These are phyloP conservation scores for Drosophila kanapiae DNA, from an alignment of 1,140 invertebrate genomes.

Conservation along the genomic window DNA sequence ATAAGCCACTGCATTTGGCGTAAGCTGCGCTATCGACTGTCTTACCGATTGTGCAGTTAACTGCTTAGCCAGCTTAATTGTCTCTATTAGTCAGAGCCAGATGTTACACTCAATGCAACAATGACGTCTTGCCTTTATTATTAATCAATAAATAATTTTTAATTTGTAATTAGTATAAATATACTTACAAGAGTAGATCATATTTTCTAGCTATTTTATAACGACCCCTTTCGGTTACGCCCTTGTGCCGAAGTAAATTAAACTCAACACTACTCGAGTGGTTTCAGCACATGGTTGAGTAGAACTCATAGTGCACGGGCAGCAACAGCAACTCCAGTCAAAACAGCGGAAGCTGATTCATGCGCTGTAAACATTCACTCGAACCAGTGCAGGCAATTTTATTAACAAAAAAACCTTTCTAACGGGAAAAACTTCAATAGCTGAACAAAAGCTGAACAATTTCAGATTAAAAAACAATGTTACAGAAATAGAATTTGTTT, in stretches of 20 bases:
- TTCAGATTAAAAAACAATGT: background rate
- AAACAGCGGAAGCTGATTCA: conserved; percentile 75
- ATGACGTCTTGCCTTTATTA: too few species aligned
- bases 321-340: conserved; percentile 34
- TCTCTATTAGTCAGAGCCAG: background rate
- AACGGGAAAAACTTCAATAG: too few species aligned
- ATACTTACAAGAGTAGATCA: background rate
- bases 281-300: conserved; percentile 56
- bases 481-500: too few species aligned
- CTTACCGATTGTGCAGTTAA: background rate
- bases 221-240: conserved; percentile 2
- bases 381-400: conserved; percentile 5
- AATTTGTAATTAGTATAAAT: background rate
- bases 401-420: background rate
- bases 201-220: background rate
- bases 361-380: conserved; percentile 54
- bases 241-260: conserved; percentile 4
- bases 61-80: conserved; percentile 4
- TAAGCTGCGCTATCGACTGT: background rate
- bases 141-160: background rate
- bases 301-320: conserved; percentile 30
- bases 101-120: background rate
- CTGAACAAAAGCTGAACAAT: background rate
- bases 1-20: background rate
- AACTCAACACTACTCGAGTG: conserved; percentile 38